Conservation (phyloP, 2,113 vertebrate genomes). For the Erythrocercus mccallii region DNA sequence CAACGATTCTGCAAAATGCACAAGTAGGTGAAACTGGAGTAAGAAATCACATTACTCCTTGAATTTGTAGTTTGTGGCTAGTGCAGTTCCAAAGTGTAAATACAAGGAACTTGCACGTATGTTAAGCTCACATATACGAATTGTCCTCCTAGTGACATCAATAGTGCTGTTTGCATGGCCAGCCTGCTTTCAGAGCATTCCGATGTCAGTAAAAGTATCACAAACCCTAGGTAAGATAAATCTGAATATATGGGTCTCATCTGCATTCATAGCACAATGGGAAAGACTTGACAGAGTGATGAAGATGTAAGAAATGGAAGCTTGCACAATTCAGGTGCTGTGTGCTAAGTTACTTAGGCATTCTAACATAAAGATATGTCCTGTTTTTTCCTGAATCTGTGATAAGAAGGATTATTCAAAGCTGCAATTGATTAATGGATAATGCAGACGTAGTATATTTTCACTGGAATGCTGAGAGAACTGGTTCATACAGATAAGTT, state of each 20-base stretch:
- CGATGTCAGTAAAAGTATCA: neutral
- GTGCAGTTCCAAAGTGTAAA: neutral
- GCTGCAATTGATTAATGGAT: neutral
- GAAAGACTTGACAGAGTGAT: neutral
- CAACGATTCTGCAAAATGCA: neutral
- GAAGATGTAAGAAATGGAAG: neutral
- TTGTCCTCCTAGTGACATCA: neutral
- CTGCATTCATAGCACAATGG: neutral
- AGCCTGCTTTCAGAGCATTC: neutral
- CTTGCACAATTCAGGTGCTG: neutral
- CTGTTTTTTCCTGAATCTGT: neutral
- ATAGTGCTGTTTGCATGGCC: neutral
- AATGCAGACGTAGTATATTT: neutral
- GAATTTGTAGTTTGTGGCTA: neutral
- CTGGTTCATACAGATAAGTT: neutral
- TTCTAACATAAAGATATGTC: neutral
- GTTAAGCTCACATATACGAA: fast-evolving
- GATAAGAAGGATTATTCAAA: neutral
- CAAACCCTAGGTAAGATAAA: neutral
- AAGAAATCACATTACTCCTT: neutral
- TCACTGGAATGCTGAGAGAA: neutral
- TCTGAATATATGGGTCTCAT: neutral
- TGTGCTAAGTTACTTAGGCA: neutral
- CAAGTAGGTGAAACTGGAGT: neutral
- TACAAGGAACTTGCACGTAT: neutral